Evolutionary conservation across 1,140 invertebrate genomes (phyloP).

Genomic region (Ganaspis sp.): DNA sequence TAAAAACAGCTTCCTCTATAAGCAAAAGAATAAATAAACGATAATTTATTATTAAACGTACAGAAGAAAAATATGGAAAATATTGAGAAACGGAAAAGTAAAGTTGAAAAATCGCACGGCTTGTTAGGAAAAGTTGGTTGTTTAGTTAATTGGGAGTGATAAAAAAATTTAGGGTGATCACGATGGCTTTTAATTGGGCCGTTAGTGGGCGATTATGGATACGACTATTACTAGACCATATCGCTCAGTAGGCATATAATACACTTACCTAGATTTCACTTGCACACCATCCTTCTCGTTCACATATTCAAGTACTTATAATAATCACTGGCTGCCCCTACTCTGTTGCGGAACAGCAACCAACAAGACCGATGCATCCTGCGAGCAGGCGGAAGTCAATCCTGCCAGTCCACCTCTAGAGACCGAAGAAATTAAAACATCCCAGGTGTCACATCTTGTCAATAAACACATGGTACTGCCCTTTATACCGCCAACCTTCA

Average conservation of each 20-base stretch:
- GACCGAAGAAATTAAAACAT: constrained; percentile 67
- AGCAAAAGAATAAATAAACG: no score
- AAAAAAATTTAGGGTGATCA: constrained; percentile 55
- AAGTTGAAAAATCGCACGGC: constrained; percentile 24
- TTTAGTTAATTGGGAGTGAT: constrained; percentile 8
- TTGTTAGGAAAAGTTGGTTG: constrained; percentile 36
- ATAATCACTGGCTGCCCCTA: constrained; percentile 54
- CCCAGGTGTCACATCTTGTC: constrained; percentile 79
- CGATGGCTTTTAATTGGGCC: constrained; percentile 66
- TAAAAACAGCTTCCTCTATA: no score
- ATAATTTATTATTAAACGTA: no score
- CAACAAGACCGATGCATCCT: constrained; percentile 73
- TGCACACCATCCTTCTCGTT: constrained; percentile 51
- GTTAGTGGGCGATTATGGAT: constrained; percentile 68
- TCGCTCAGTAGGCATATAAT: constrained; percentile 74
- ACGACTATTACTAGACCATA: constrained; percentile 75
- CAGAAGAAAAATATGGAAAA: no score
- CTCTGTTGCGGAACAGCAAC: constrained; percentile 70
- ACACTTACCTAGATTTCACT: constrained; percentile 77
- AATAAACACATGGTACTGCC: constrained; percentile 89
- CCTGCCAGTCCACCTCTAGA: constrained; percentile 67
- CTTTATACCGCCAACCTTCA: constrained; percentile 93
- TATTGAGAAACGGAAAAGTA: not conserved
- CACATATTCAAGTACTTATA: constrained; percentile 50
- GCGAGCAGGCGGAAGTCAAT: constrained; percentile 66